Conservation (phyloP, 92 coral and sea anemone genomes). For the Umimayanthus kanabou region DNA sequence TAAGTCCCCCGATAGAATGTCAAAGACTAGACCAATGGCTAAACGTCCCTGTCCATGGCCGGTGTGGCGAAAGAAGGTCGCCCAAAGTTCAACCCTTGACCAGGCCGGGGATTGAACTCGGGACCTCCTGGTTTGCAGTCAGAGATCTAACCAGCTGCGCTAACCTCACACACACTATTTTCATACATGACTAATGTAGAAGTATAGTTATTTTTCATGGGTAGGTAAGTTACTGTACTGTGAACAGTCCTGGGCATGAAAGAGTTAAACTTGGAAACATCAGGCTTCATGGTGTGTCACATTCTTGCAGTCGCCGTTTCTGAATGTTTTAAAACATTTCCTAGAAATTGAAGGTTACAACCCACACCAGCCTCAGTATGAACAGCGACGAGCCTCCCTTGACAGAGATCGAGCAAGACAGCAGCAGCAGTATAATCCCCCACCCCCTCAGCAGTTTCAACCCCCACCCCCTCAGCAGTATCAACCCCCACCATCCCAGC, state of each 20-base stretch:
- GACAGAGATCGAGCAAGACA: slow-evolving; percentile 20
- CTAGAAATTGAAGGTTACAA: slow-evolving; percentile 30
- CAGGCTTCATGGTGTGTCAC: background rate
- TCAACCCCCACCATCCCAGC: slow-evolving; percentile 35
- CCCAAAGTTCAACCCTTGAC: too few relatives aligned
- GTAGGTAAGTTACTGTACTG: too few relatives aligned
- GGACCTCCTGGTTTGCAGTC: too few relatives aligned
- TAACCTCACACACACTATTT: too few relatives aligned
- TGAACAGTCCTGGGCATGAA: background rate
- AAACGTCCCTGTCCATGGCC: too few relatives aligned
- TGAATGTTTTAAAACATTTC: background rate
- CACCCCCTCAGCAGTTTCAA: slow-evolving; percentile 25
- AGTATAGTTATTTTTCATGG: too few relatives aligned
- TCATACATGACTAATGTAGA: too few relatives aligned
- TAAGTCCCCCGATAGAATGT: too few relatives aligned
- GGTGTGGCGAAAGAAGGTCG: too few relatives aligned
- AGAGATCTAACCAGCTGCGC: too few relatives aligned
- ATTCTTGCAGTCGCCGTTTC: background rate
- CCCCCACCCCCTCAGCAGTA: slow-evolving; percentile 21
- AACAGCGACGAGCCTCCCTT: slow-evolving; percentile 40
- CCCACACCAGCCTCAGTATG: slow-evolving; percentile 34
- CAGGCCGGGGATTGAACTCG: too few relatives aligned
- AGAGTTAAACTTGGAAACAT: background rate
- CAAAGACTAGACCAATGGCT: too few relatives aligned
- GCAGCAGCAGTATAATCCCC: slow-evolving; percentile 15